Percentiles rank a stretch among this genome's conserved stretches.
Evolutionary conservation across 2,888 invertebrate genomes (phyloP).

Genomic region (Lasioglossum marginatum): DNA sequence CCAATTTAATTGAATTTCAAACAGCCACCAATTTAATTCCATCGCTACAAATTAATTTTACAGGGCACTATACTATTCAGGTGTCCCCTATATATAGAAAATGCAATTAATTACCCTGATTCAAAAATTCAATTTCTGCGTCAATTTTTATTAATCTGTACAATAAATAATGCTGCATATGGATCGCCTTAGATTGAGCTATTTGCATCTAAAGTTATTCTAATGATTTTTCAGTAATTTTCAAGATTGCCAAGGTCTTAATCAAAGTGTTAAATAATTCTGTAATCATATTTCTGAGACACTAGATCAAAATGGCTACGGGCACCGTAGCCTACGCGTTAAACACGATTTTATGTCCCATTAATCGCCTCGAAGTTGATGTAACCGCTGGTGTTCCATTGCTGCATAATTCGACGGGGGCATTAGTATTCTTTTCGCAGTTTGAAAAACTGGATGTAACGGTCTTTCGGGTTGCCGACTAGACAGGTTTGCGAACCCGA

Average conservation of each 20-base stretch:
- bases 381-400: not conserved
- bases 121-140: not conserved
- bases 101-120: not conserved
- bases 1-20: not conserved
- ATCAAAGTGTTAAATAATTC: not conserved
- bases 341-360: not conserved
- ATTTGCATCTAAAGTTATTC: no score
- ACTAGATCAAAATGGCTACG: not conserved
- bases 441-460: slow-evolving; percentile 27
- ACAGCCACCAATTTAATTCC: not conserved
- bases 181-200: no score
- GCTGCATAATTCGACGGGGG: not conserved
- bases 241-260: not conserved
- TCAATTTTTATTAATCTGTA: not conserved
- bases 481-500: slow-evolving; percentile 20
- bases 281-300: no score
- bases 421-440: not conserved
- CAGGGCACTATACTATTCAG: not conserved
- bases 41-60: not conserved
- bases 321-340: not conserved
- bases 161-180: no score
- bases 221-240: not conserved
- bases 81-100: not conserved
- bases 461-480: slow-evolving; percentile 30
- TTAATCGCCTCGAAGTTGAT: not conserved